These are phyloP conservation scores for Mus minutoides DNA, from an alignment of 2,797 vertebrate species.

Conservation along the genomic window DNA sequence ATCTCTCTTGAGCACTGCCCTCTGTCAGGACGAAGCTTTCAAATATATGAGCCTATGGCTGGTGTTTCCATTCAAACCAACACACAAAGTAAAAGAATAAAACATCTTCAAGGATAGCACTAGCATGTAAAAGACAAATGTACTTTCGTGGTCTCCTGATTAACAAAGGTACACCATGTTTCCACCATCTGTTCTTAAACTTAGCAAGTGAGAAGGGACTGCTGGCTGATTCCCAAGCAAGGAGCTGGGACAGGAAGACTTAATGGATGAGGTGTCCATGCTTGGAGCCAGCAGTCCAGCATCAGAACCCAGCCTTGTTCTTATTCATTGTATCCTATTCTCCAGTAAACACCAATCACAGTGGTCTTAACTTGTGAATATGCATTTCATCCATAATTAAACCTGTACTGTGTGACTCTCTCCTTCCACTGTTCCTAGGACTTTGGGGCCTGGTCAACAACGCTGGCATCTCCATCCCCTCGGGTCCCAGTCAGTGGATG, in stretches of 20 bases:
- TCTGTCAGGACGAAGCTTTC: neutral
- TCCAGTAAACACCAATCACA: neutral
- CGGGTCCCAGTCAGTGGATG: slow-evolving; percentile 79
- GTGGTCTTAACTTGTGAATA: neutral
- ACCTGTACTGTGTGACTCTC: neutral
- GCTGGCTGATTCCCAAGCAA: neutral
- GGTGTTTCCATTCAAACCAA: neutral
- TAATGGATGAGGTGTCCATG: too few relatives aligned
- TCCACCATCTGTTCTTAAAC: neutral
- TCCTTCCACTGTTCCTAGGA: slow-evolving; percentile 69
- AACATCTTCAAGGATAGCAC: neutral
- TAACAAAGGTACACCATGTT: neutral
- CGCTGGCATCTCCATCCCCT: neutral
- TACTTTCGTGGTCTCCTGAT: neutral
- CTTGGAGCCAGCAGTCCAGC: neutral
- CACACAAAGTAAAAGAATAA: neutral
- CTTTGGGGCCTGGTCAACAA: slow-evolving; percentile 88
- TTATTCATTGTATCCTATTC: neutral
- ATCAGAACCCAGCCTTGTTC: too few relatives aligned
- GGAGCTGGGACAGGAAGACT: neutral
- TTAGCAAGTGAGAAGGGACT: neutral
- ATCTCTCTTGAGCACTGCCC: neutral
- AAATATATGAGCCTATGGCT: neutral
- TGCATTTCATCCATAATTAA: neutral
- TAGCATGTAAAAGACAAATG: neutral